A percentile compares a stretch with the other conserved stretches of the same genome.
Conservation (phyloP, 2,113 vertebrate genomes). For the Ranitomeya imitator region DNA sequence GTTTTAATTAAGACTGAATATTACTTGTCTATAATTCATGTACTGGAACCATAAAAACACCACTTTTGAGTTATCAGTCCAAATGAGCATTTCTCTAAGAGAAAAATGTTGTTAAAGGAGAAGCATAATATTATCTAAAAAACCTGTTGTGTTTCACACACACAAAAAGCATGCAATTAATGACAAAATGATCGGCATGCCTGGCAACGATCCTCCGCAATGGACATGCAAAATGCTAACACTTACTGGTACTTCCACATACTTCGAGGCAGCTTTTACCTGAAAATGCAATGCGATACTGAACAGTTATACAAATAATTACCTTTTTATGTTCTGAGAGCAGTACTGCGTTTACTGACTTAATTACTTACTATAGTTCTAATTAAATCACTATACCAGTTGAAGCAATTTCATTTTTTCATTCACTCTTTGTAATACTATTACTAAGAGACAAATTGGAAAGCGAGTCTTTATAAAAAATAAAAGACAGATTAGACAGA, state of each 20-base stretch:
- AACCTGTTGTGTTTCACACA: not conserved
- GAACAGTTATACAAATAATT: constrained; percentile 24
- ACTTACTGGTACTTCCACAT: constrained; percentile 96
- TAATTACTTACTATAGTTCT: constrained; percentile 28
- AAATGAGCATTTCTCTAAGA: not conserved
- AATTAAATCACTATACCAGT: constrained; percentile 21
- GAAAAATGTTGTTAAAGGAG: not conserved
- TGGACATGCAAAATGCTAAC: constrained; percentile 58
- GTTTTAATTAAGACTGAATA: not conserved
- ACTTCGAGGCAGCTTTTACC: constrained; percentile 97
- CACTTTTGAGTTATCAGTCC: not conserved
- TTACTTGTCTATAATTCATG: not conserved
- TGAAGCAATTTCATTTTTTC: constrained; percentile 18
- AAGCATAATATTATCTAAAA: not conserved
- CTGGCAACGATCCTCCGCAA: constrained; percentile 44
- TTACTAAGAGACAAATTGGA: constrained; percentile 10
- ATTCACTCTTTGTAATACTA: not conserved
- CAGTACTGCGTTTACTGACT: not conserved
- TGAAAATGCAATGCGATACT: constrained; percentile 71
- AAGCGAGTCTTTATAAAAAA: not conserved
- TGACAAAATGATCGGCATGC: not conserved
- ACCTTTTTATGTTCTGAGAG: constrained; percentile 1
- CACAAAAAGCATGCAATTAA: not conserved
- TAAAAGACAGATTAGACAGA: not conserved
- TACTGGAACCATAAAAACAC: not conserved